Evolutionary conservation across 2,113 vertebrate species (phyloP), one percentile per base, ranked within the genome.

Genomic region (Otolemur garnettii): DNA sequence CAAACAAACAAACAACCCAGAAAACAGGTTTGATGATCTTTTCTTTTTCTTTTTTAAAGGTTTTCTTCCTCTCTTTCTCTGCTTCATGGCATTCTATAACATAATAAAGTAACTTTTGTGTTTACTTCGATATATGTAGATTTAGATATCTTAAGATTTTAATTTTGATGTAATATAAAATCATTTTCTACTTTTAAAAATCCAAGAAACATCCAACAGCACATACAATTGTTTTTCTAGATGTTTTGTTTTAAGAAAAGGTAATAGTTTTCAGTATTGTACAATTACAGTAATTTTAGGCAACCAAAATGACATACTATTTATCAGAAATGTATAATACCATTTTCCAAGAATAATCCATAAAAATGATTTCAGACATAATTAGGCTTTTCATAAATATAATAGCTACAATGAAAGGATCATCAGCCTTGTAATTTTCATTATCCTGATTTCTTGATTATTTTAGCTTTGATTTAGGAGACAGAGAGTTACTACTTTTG

Each of bases 331-430:
- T 69, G 0, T 64, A 50, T 50, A 50, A 50, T 50, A 87, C 0
- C 17, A 19, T 21, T 62, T 83, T 82, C 35, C 6, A 87, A 74
- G 55, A 96, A 72, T 74, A 78, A 78, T 71, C 10, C 50, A 87
- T 64, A 72, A 78, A 81, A 94, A 79, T 78, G 2, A 62, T 57
- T 13, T 74, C 59, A 78, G 21, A 3, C 42, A 80, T 75, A 84
- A 88, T 84, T 88, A 93, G 15, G 0, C 21, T 84, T 93, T 93
- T 79, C 42, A 45, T 68, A 95, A 91, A 83, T 87, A 78, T 64
- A 82, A 66, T 53, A 62, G 26, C 38, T 66, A n/a, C 26, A 50
- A 64, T 71, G 82, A 86, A 77, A 92, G 17, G 22, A 71, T 81
- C n/a, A 69, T 50, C 18, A 50, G 0, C 14, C 3, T 79, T 42